phyloP scores from a whole-genome alignment of 2,888 invertebrate genomes.

The Pachydiplax longipennis region DNA sequence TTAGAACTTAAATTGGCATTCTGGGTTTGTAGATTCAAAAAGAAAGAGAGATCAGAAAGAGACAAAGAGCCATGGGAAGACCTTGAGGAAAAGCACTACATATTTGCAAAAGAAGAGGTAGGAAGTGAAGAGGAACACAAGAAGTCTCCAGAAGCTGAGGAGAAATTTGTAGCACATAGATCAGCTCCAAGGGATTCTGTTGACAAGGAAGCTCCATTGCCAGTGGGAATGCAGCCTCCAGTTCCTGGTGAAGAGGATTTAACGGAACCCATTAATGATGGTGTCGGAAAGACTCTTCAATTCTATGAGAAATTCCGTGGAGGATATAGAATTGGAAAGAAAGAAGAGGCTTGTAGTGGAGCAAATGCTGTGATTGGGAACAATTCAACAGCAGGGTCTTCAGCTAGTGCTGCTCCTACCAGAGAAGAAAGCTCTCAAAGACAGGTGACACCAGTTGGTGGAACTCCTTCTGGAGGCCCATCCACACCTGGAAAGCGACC shows the following conservation, averaged over 20 bases:
- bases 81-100: slow-evolving; percentile 58
- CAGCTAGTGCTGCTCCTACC: background rate
- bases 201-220: slow-evolving; percentile 6
- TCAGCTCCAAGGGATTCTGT: background rate
- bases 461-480: background rate
- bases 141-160: slow-evolving; percentile 46
- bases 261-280: slow-evolving; percentile 39
- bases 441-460: background rate
- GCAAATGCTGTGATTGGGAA: slow-evolving; percentile 56
- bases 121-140: slow-evolving; percentile 51
- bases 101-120: slow-evolving; percentile 52
- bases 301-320: slow-evolving; percentile 50
- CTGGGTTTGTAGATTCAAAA: slow-evolving; percentile 64
- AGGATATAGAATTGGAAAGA: slow-evolving; percentile 50
- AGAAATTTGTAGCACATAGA: background rate
- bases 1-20: too few relatives aligned
- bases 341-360: slow-evolving; percentile 59
- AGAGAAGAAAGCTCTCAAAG: background rate
- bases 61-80: slow-evolving; percentile 56
- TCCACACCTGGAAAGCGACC: background rate
- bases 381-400: background rate
- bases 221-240: background rate
- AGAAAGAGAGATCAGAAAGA: slow-evolving; percentile 61
- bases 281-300: slow-evolving; percentile 48
- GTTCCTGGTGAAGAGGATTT: slow-evolving; percentile 7